Evolutionary conservation across 2,888 invertebrate species (phyloP).

Genomic region (Apamea sordens): DNA sequence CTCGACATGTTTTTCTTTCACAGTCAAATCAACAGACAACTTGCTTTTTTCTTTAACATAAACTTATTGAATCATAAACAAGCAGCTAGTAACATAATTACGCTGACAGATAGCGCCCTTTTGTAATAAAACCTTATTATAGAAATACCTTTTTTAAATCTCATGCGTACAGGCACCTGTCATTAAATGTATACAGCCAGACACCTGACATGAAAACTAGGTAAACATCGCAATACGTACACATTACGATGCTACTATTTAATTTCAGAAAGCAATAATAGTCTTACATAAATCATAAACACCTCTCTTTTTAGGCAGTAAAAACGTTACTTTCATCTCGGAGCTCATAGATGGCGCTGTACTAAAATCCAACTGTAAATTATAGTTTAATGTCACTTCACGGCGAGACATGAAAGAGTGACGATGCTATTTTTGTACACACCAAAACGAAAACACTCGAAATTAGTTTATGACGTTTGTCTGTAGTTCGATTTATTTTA

Average conservation of each 20-base stretch:
- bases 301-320: conserved; percentile 82
- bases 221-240: conserved; percentile 67
- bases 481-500: conserved; percentile 90
- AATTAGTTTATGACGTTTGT: conserved; percentile 91
- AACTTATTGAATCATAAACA: conserved; percentile 56
- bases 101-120: conserved; percentile 51
- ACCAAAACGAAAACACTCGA: conserved; percentile 90
- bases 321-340: conserved; percentile 84
- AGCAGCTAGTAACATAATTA: conserved; percentile 49
- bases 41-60: conserved; percentile 32
- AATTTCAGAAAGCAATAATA: conserved; percentile 82
- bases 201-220: conserved; percentile 64
- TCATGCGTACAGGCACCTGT: conserved; percentile 55
- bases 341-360: conserved; percentile 85
- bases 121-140: conserved; percentile 63
- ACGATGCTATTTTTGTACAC: conserved; percentile 88
- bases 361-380: conserved; percentile 84
- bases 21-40: conserved; percentile 51
- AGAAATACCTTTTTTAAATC: conserved; percentile 46
- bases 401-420: conserved; percentile 89
- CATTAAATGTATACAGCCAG: conserved; percentile 58
- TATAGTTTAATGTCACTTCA: conserved; percentile 88
- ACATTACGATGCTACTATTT: conserved; percentile 77
- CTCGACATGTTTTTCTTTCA: conserved; percentile 53
- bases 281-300: conserved; percentile 83